phyloP scores from a whole-genome alignment of 2,797 vertebrate genomes.

The Anableps anableps region DNA sequence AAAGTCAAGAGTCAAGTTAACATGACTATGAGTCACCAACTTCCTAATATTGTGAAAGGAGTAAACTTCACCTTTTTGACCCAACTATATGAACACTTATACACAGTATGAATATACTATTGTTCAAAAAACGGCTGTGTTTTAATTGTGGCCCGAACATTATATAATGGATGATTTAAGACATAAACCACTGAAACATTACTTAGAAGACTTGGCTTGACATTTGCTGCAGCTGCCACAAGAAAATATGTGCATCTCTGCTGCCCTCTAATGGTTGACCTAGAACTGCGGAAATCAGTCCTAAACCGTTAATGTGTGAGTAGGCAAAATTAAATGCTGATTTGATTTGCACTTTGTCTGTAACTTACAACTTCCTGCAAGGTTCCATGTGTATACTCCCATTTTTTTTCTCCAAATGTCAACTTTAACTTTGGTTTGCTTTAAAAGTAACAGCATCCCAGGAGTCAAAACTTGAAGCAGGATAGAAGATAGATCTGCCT shows the following conservation, averaged over 20 bases:
- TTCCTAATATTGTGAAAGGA: constrained; percentile 17
- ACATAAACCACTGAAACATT: neutral
- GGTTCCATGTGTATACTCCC: neutral
- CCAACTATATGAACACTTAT: constrained; percentile 1
- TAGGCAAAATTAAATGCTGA: neutral
- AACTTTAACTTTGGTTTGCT: neutral
- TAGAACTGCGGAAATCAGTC: constrained; percentile 6
- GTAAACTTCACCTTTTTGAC: constrained; percentile 29
- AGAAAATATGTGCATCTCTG: constrained; percentile 12
- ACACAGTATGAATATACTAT: neutral
- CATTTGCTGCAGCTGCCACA: neutral
- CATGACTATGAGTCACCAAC: constrained; percentile 35
- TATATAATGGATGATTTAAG: neutral
- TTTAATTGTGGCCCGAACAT: neutral
- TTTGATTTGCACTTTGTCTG: neutral
- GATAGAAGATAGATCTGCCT: neutral
- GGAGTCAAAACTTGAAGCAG: neutral
- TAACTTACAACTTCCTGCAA: neutral
- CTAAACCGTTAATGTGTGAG: neutral
- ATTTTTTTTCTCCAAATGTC: neutral
- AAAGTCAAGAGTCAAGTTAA: constrained; percentile 44
- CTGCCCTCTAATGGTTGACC: constrained; percentile 46
- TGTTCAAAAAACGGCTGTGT: neutral
- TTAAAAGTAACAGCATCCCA: neutral
- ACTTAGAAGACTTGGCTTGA: neutral